These are phyloP conservation scores for Aleiodes alternator DNA, from an alignment of 2,888 invertebrate genomes.

Conservation along the genomic window DNA sequence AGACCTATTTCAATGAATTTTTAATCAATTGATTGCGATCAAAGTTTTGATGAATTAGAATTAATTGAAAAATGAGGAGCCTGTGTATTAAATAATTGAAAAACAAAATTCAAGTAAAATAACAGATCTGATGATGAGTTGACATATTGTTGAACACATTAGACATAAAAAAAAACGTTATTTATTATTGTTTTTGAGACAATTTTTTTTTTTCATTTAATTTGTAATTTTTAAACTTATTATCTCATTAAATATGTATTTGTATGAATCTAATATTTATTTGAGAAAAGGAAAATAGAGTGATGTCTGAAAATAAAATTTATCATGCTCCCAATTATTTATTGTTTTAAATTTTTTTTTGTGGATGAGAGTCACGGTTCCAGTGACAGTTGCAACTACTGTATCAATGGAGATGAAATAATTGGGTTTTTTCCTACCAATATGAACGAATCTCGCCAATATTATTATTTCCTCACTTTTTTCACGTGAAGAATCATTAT, in stretches of 20 bases:
- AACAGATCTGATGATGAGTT: neutral
- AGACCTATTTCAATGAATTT: slow-evolving; percentile 20
- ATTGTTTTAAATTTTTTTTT: neutral
- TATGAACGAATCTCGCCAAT: no score
- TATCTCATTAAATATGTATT: slow-evolving; percentile 1
- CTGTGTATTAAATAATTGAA: neutral
- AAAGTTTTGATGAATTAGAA: neutral
- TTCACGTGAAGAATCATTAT: no score
- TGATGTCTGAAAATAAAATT: slow-evolving; percentile 5
- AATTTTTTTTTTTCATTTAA: no score
- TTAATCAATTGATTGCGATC: slow-evolving; percentile 8
- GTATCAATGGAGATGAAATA: no score
- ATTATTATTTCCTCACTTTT: no score
- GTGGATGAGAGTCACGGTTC: no score
- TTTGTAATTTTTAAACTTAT: slow-evolving; percentile 2
- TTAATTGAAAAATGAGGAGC: neutral
- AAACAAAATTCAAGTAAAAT: neutral
- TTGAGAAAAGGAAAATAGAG: neutral
- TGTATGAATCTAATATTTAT: slow-evolving; percentile 27
- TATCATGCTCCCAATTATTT: slow-evolving; percentile 4
- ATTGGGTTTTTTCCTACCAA: no score
- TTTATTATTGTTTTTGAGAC: no score
- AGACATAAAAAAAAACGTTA: no score
- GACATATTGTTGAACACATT: no score
- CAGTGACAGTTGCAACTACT: no score